Percentiles rank a stretch among this genome's conserved stretches.
phyloP scores from a whole-genome alignment of 2,888 invertebrate species.

The Willowsia nigromaculata region DNA sequence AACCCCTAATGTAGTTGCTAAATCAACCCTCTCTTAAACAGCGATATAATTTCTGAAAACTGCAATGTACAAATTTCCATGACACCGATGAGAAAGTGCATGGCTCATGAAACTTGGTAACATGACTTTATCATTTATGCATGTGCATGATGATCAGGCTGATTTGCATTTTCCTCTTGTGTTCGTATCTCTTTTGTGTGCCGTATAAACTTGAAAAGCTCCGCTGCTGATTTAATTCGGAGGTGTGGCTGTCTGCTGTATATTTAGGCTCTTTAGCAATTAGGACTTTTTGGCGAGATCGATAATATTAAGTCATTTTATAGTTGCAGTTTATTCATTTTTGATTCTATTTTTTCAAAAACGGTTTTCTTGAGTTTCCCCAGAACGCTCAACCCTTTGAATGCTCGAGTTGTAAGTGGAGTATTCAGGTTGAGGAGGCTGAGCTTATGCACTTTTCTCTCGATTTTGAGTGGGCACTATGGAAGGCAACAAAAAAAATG shows the following conservation, averaged over 20 bases:
- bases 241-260: constrained; percentile 45
- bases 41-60: too few relatives aligned
- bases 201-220: constrained; percentile 44
- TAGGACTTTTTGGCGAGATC: too few relatives aligned
- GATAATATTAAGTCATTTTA: too few relatives aligned
- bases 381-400: not conserved
- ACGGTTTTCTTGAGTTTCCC: constrained; percentile 49
- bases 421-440: too few relatives aligned
- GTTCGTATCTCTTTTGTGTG: constrained; percentile 30
- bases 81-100: constrained; percentile 8
- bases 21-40: too few relatives aligned
- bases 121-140: constrained; percentile 71
- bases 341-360: not conserved
- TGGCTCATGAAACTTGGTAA: not conserved
- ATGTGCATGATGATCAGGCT: constrained; percentile 71
- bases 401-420: too few relatives aligned
- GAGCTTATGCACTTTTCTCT: constrained; percentile 1
- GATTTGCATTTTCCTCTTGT: constrained; percentile 68
- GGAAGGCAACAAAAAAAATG: constrained; percentile 25
- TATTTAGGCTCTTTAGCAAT: constrained; percentile 21
- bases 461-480: constrained; percentile 43
- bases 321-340: not conserved
- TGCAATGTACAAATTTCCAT: constrained; percentile 60
- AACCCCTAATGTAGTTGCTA: too few relatives aligned
- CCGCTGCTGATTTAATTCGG: constrained; percentile 39